These are phyloP conservation scores for Laupala kohalensis DNA, from an alignment of 1,140 invertebrate species.

Conservation along the genomic window DNA sequence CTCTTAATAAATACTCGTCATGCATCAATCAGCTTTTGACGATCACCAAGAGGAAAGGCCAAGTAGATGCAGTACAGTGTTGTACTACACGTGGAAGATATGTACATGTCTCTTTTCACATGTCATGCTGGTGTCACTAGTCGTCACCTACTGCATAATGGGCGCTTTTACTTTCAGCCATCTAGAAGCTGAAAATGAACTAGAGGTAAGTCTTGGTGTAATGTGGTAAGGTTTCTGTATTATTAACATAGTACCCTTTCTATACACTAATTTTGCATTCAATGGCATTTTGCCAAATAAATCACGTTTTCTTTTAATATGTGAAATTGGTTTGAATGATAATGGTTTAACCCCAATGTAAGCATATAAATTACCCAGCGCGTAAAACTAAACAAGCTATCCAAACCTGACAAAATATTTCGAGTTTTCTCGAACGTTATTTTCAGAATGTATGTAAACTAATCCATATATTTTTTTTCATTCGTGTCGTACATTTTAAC, in stretches of 20 bases:
- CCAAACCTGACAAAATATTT: too few species aligned
- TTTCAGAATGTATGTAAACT: too few species aligned
- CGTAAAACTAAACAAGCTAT: too few species aligned
- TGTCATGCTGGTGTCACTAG: constrained; percentile 70
- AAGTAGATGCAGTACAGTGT: constrained; percentile 32
- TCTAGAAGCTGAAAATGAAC: constrained; percentile 64
- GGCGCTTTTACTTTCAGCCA: constrained; percentile 73
- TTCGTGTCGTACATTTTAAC: too few species aligned
- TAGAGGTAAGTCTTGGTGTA: constrained; percentile 38
- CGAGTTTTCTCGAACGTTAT: too few species aligned
- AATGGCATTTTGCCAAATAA: background rate
- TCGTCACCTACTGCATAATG: constrained; percentile 77
- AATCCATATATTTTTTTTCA: too few species aligned
- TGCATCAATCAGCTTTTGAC: background rate
- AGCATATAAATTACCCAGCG: too few species aligned
- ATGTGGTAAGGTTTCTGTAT: background rate
- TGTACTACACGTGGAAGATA: constrained; percentile 57
- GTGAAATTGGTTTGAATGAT: background rate
- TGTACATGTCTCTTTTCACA: constrained; percentile 78
- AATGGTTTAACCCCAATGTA: background rate
- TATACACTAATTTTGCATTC: background rate
- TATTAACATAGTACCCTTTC: background rate
- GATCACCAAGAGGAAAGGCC: background rate
- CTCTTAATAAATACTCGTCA: too few species aligned
- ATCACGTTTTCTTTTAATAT: background rate